These are phyloP conservation scores for Pammene fasciana DNA, from an alignment of 2,888 invertebrate genomes.

Conservation along the genomic window DNA sequence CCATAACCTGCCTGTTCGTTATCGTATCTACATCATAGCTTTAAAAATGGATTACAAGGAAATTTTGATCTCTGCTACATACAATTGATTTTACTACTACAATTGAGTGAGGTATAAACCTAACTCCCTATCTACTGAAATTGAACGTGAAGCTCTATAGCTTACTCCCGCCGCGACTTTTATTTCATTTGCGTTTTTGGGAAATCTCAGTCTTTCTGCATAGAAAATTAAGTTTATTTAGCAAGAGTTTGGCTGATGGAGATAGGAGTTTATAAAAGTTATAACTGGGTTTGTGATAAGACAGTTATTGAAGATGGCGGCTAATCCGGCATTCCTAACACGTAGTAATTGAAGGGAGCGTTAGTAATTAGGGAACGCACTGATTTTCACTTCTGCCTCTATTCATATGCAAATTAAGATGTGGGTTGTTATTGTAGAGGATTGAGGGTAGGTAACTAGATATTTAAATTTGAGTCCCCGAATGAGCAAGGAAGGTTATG, in stretches of 20 bases:
- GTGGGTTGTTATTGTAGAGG: slow-evolving; percentile 33
- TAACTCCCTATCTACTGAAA: slow-evolving; percentile 20
- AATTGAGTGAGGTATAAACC: background rate
- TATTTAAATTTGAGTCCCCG: slow-evolving; percentile 17
- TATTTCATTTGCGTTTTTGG: background rate
- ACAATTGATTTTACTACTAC: slow-evolving; percentile 4
- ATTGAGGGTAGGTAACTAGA: slow-evolving; percentile 20
- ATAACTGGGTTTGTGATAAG: slow-evolving; percentile 31
- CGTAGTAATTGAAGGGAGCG: slow-evolving; percentile 54
- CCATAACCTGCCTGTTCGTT: too few species aligned
- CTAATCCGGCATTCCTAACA: slow-evolving; percentile 58
- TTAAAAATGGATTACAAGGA: too few species aligned
- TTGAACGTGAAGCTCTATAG: slow-evolving; percentile 20
- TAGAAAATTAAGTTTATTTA: background rate
- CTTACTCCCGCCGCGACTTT: too few species aligned
- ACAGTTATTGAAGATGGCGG: slow-evolving; percentile 47
- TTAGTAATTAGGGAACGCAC: slow-evolving; percentile 51
- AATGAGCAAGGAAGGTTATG: background rate
- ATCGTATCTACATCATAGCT: too few species aligned
- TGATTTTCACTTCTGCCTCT: slow-evolving; percentile 53
- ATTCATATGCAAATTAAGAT: slow-evolving; percentile 41
- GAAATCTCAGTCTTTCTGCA: background rate
- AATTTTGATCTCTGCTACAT: background rate
- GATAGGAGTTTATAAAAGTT: background rate
- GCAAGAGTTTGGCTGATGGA: too few species aligned